Evolutionary conservation across 2,113 vertebrate species (phyloP), one percentile per base, ranked within the genome.

Genomic region (Cyprinodon variegatus): DNA sequence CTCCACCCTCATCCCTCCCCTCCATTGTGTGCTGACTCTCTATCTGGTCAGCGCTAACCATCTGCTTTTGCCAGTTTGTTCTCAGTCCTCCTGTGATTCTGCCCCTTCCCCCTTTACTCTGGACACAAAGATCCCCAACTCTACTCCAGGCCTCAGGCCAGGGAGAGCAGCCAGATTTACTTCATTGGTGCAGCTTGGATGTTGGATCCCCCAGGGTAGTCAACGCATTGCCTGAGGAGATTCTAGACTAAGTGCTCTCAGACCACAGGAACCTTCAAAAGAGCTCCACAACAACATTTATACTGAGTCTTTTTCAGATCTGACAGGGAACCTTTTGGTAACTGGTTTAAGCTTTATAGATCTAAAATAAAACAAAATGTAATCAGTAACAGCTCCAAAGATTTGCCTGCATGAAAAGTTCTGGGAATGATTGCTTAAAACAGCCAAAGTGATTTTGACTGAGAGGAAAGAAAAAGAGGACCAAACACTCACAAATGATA

Each of bases 401-500:
- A 57, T 57, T 7, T 57, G 20, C 4, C 50, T n/a, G 17, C 17
- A n/a, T 17, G 9, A 57, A n/a, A 8, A 57, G 50, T 53, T 53
- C 17, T 53, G 9, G 43, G 9, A 45, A 45, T 3, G 11, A 11
- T 11, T 45, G 43, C 11, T 45, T 10, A 7, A 45, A 36, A 61
- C 22, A 37, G 13, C 11, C 37, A 13, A 43, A 65, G 13, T 39
- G 3, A 37, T 5, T 10, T 73, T 12, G 40, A 40, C 65, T 40
- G 12, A 0, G 41, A 63, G 20, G 40, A 22, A 22, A 39, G 0
- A 9, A 39, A 70, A 5, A 20, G 29, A 29, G 20, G 11, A 65
- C 4, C 53, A 11, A 71, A 0, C 48, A 88, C 98, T 98, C 89
- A 99, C 98, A 98, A 79, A 99, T 96, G 84, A 99, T 98, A 43